These are phyloP conservation scores for Grantiella picta DNA, from an alignment of 2,113 vertebrate genomes.

Conservation along the genomic window DNA sequence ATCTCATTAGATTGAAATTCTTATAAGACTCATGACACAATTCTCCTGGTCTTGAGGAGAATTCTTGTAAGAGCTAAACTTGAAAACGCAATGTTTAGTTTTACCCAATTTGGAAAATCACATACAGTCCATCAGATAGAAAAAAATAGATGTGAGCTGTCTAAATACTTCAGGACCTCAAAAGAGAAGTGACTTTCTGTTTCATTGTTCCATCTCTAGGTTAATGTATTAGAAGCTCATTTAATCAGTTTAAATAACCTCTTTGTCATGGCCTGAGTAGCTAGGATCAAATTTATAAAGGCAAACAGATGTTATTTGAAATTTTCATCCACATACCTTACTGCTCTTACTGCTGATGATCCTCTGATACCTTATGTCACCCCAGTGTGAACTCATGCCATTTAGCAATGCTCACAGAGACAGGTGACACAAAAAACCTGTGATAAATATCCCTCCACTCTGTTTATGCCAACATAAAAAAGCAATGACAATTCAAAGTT, in stretches of 20 bases:
- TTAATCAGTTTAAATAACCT: neutral
- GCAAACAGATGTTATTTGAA: neutral
- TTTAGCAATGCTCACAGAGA: neutral
- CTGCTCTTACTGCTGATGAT: neutral
- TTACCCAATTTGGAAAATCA: neutral
- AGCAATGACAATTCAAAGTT: neutral
- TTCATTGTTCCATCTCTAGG: neutral
- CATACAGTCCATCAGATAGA: neutral
- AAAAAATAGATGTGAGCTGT: neutral
- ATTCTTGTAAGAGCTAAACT: neutral
- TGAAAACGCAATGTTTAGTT: neutral
- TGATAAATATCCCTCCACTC: neutral
- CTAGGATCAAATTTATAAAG: neutral
- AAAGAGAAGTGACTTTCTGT: neutral
- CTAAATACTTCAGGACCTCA: neutral
- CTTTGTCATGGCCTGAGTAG: neutral
- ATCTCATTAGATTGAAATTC: neutral
- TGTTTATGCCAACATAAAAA: neutral
- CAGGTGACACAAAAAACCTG: neutral
- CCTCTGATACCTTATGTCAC: neutral
- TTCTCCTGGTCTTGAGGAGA: neutral
- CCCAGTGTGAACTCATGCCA: neutral
- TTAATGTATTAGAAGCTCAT: neutral
- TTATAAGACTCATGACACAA: neutral
- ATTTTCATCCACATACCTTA: neutral